Conservation (phyloP, 2,797 vertebrate genomes). For the Paguma larvata region DNA sequence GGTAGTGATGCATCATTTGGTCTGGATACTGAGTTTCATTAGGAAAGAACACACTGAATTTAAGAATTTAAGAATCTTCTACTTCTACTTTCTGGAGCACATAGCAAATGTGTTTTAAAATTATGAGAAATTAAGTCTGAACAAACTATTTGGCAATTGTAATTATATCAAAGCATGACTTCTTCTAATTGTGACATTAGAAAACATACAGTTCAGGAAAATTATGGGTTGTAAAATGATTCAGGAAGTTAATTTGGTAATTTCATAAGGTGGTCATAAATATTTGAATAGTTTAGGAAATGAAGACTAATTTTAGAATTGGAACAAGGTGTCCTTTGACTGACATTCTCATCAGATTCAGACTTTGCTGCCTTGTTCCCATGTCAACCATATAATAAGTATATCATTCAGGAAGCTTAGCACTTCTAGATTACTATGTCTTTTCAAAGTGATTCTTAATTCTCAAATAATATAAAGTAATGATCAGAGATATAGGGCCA, state of each 20-base stretch:
- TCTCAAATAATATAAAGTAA: background rate
- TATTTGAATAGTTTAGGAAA: background rate
- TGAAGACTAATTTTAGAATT: background rate
- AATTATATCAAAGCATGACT: background rate
- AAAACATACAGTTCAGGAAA: background rate
- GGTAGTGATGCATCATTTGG: background rate
- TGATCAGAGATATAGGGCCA: background rate
- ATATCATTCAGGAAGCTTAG: background rate
- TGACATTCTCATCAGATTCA: background rate
- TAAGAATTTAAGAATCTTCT: background rate
- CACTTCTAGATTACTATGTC: background rate
- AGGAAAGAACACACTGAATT: background rate
- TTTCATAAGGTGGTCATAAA: conserved; percentile 1
- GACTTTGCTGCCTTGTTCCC: background rate
- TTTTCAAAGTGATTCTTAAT: background rate
- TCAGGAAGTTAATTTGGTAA: conserved; percentile 8
- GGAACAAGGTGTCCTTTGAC: background rate
- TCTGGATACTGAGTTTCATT: background rate
- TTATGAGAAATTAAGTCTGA: background rate
- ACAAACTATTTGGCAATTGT: background rate
- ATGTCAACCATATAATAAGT: background rate
- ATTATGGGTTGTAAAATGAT: background rate
- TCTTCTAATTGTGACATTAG: background rate
- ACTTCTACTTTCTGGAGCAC: background rate
- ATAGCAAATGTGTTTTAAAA: background rate